phyloP scores from a whole-genome alignment of 2,888 invertebrate genomes.

The Pandemis cinnamomeana region DNA sequence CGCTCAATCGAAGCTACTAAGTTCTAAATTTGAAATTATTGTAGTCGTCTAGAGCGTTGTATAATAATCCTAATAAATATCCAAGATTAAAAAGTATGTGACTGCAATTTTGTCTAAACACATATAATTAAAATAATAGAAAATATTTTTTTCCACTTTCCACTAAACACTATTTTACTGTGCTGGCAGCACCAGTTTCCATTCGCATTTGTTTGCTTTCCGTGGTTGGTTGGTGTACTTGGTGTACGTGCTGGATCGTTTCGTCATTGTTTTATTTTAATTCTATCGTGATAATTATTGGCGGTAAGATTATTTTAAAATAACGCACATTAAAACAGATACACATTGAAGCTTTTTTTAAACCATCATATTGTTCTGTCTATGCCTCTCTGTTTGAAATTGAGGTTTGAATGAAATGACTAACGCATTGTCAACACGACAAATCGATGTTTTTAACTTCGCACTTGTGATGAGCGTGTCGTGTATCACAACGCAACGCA shows the following conservation, averaged over 20 bases:
- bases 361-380: not conserved
- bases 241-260: conserved; percentile 8
- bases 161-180: not conserved
- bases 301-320: conserved; percentile 37
- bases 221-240: conserved; percentile 5
- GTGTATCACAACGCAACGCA: conserved; percentile 3
- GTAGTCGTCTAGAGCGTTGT: too few relatives aligned
- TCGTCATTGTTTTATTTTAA: conserved; percentile 28
- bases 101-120: too few relatives aligned
- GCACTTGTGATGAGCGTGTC: conserved; percentile 18
- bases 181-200: conserved; percentile 22
- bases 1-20: too few relatives aligned
- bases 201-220: conserved; percentile 29
- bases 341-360: not conserved
- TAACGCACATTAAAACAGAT: not conserved
- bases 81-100: too few relatives aligned
- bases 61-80: too few relatives aligned
- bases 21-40: too few relatives aligned
- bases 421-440: conserved; percentile 32
- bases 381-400: conserved; percentile 3
- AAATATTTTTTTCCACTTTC: too few relatives aligned
- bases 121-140: too few relatives aligned
- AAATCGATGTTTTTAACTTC: conserved; percentile 42
- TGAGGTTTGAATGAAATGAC: not conserved
- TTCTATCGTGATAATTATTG: conserved; percentile 29